phyloP scores from a whole-genome alignment of 1,140 invertebrate genomes.

The Calosoma granatense region DNA sequence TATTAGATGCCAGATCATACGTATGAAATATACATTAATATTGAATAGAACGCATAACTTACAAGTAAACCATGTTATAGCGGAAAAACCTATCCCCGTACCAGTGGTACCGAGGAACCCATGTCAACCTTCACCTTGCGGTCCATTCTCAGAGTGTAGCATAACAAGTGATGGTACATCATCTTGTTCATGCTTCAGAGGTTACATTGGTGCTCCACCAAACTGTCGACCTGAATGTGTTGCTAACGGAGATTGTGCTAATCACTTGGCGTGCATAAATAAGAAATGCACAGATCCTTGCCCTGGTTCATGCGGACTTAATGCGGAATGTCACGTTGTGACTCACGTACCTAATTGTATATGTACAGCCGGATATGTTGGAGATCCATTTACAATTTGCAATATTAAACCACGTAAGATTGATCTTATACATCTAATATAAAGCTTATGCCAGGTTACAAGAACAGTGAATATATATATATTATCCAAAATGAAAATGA shows the following conservation, averaged over 20 bases:
- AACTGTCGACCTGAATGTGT: constrained; percentile 58
- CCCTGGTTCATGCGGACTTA: constrained; percentile 59
- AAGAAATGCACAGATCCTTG: constrained; percentile 63
- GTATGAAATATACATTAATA: constrained; percentile 9
- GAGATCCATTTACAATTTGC: constrained; percentile 55
- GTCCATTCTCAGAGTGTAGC: constrained; percentile 60
- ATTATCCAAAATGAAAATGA: constrained; percentile 17
- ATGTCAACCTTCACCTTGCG: constrained; percentile 66
- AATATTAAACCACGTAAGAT: constrained; percentile 42
- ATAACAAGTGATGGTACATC: constrained; percentile 41
- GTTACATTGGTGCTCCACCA: constrained; percentile 54
- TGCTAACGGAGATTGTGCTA: constrained; percentile 52
- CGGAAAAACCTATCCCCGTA: neutral
- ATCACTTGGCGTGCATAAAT: constrained; percentile 47
- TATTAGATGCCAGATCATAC: constrained; percentile 39
- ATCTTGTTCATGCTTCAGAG: constrained; percentile 48
- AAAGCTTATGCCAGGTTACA: neutral
- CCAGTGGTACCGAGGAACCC: constrained; percentile 39
- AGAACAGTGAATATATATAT: constrained; percentile 16
- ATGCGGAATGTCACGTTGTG: constrained; percentile 59
- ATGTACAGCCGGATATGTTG: constrained; percentile 54
- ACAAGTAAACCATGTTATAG: constrained; percentile 49
- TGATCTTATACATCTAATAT: constrained; percentile 8
- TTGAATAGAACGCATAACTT: constrained; percentile 31
- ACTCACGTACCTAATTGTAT: constrained; percentile 65